Evolutionary conservation across 2,888 invertebrate genomes (phyloP), one percentile per base, ranked within the genome.

Genomic region (Gryllus longicercus): DNA sequence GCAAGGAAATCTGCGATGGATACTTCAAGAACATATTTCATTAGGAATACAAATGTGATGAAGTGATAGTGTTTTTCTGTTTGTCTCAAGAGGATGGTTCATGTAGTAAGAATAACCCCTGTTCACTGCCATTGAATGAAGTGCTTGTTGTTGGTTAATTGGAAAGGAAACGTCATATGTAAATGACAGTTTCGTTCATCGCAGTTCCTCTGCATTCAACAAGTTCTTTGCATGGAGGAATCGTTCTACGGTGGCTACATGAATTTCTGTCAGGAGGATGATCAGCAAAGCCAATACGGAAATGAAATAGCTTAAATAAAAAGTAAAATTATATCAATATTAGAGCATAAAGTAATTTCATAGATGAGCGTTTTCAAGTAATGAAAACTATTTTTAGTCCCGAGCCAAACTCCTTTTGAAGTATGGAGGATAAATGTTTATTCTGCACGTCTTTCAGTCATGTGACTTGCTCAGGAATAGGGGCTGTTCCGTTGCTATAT

Each of bases 401-500:
- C 79, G 82, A 82, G 81, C 81, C 82, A 82, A 79, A 79, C 74
- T 38, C 77, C 21, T 80, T 78, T 78, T 23, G 51, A 78, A 63
- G 74, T 50, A 38, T 21, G 25, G 51, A 79, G n/a, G 16, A 51
- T 50, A 77, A 74, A 21, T 50, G 75, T 76, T 25, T 51, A 76
- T 74, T 77, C 76, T 77, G 79, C 78, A 74, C 79, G 79, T 81
- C 79, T 81, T 81, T 81, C 79, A 81, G 50, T 75, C 77, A 38
- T 38, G 80, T 76, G 79, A 80, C 77, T 80, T 82, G 80, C 82
- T 82, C 82, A 82, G 82, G 82, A 80, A 82, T 80, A 75, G 63
- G 77, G 78, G 81, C 79, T 81, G 82, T 80, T 81, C 75, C 75
- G 21, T 75, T 75, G 75, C 75, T 75, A 75, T 75, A 75, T 75